Evolutionary conservation across 2,797 vertebrate species (phyloP).

Genomic region (Hippopotamyrus pictus): DNA sequence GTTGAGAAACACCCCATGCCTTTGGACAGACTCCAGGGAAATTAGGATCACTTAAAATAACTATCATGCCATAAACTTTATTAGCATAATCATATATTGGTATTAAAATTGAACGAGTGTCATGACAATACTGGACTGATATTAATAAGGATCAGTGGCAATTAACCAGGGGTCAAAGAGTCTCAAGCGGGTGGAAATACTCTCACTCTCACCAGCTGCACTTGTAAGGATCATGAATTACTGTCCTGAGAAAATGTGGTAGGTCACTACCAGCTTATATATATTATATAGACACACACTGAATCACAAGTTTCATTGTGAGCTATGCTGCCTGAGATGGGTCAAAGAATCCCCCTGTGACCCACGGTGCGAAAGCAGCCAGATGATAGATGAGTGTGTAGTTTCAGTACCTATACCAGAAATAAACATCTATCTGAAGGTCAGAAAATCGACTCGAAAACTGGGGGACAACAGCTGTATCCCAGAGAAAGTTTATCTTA

Average conservation of each 20-base stretch:
- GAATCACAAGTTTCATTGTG: background rate
- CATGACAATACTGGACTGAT: background rate
- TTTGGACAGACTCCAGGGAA: background rate
- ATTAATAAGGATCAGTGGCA: background rate
- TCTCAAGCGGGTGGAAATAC: background rate
- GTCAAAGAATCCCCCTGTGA: background rate
- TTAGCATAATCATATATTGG: background rate
- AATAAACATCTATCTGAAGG: background rate
- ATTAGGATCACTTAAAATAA: background rate
- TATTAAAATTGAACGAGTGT: background rate
- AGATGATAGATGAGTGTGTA: background rate
- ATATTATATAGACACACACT: background rate
- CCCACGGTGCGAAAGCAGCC: background rate
- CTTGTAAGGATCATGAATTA: background rate
- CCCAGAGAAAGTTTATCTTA: background rate
- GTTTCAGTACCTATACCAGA: background rate
- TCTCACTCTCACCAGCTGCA: background rate
- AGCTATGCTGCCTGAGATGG: background rate
- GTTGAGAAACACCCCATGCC: background rate
- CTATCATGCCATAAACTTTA: background rate
- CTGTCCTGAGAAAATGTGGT: background rate
- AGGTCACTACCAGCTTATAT: background rate
- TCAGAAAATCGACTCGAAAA: background rate
- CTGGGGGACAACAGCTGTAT: background rate
- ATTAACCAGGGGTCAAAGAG: background rate